Percentiles rank a stretch among this genome's conserved stretches.
These are phyloP conservation scores for Semicossyphus pulcher DNA, from an alignment of 2,113 vertebrate species.

Conservation along the genomic window DNA sequence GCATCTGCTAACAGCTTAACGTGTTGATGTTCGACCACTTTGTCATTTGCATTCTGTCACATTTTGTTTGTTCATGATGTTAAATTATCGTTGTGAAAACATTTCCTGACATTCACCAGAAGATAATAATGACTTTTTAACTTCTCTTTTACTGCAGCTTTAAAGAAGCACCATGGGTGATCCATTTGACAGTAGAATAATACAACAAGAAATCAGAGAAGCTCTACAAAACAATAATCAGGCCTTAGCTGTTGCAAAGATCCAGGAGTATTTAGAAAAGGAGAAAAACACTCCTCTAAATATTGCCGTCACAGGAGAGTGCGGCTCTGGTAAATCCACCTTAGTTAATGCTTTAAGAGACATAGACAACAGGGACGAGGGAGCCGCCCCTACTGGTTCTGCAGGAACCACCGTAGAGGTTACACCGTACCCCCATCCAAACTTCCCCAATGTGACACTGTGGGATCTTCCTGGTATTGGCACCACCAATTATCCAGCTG, in stretches of 20 bases:
- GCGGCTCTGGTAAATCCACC: constrained; percentile 16
- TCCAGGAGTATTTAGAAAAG: not conserved
- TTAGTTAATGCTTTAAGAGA: not conserved
- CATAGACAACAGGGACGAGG: not conserved
- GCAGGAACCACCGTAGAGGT: not conserved
- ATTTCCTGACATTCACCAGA: no score
- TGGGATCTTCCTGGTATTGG: constrained; percentile 58
- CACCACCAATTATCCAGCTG: constrained; percentile 18
- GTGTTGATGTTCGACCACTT: no score
- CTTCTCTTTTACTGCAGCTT: not conserved
- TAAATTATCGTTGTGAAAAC: no score
- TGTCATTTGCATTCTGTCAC: no score
- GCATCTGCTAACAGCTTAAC: no score
- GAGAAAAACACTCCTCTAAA: not conserved
- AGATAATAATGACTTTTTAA: no score
- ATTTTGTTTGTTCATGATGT: no score
- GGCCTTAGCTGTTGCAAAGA: not conserved
- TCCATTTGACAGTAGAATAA: no score
- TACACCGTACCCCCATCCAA: constrained; percentile 19
- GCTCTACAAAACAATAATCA: not conserved
- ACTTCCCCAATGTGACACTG: constrained; percentile 16
- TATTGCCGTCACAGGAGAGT: not conserved
- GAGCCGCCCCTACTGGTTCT: not conserved
- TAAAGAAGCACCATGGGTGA: not conserved
- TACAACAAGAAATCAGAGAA: not conserved